A percentile compares a stretch with the other conserved stretches of the same genome.
These are phyloP conservation scores for Sarcoramphus papa DNA, from an alignment of 2,797 vertebrate species.

Conservation along the genomic window DNA sequence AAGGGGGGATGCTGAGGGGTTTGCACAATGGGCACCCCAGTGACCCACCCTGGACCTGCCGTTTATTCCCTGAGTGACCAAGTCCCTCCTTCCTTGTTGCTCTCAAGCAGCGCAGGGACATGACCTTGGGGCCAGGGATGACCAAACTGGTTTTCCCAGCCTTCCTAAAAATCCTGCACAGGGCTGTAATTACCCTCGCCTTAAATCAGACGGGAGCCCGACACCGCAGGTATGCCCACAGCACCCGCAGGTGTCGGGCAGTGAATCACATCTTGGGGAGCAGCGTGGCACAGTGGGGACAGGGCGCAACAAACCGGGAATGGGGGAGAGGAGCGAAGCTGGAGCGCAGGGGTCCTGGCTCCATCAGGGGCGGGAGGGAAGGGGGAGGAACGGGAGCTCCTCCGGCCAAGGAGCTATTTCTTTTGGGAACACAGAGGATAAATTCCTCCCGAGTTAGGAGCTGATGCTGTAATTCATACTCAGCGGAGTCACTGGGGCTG, in stretches of 20 bases:
- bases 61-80: neutral
- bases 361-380: neutral
- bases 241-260: neutral
- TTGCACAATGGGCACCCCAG: too few relatives aligned
- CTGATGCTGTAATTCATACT: too few relatives aligned
- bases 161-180: neutral
- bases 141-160: neutral
- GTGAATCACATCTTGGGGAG: neutral
- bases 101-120: neutral
- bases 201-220: neutral
- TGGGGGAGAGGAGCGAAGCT: neutral
- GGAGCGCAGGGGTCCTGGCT: neutral
- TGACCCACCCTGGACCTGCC: too few relatives aligned
- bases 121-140: neutral
- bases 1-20: too few relatives aligned
- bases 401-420: neutral
- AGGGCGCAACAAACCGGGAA: neutral
- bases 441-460: too few relatives aligned
- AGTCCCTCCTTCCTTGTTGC: neutral
- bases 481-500: too few relatives aligned
- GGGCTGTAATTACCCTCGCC: neutral
- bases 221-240: neutral
- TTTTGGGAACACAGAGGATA: neutral
- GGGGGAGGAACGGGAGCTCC: neutral
- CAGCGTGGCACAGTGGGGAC: accelerated